Evolutionary conservation across 2,797 vertebrate genomes (phyloP), one percentile per base, ranked within the genome.

Genomic region (Knipowitschia caucasica): DNA sequence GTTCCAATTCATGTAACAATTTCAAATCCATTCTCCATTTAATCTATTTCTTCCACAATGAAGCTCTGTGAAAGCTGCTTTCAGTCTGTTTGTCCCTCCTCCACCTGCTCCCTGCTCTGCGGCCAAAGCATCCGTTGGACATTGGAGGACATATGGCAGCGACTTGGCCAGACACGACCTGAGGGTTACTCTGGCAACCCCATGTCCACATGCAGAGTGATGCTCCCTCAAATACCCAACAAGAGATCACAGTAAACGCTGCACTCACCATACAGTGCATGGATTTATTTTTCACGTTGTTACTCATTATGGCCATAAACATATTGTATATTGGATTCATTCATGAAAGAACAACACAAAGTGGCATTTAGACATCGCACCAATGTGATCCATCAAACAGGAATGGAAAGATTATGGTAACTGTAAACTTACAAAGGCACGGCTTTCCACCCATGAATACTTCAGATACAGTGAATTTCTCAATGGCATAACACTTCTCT

Each of bases 141-240:
- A 67, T 40, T 59, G 51, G 34, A 27, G 49, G 60, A 62, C 75
- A 81, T 71, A 71, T 74, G 77, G 70, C 46, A 30, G 51, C 31
- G 47, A 61, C 68, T 70, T 45, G 50, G 67, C 53, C 17, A 50
- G 64, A 59, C 58, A 64, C 39, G 59, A 47, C 61, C 46, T 50
- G 2, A 14, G 43, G 61, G 39, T 38, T 51, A 49, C 24, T 25
- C 53, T 47, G 46, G 34, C 30, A 29, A 56, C 54, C 39, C 18
- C 17, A 11, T 15, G 0, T 34, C 26, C 25, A 21, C 34, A 65
- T 57, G 75, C 62, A 72, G 68, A 61, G 59, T 67, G 40, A 39
- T 71, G 59, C 65, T 44, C n/a, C 18, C 46, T 65, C 43, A 55
- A 66, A 63, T 42, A 43, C 29, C 30, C 9, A 21, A 30, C 36